Conservation (phyloP, 2,113 vertebrate species). For the Ellobius talpinus region DNA sequence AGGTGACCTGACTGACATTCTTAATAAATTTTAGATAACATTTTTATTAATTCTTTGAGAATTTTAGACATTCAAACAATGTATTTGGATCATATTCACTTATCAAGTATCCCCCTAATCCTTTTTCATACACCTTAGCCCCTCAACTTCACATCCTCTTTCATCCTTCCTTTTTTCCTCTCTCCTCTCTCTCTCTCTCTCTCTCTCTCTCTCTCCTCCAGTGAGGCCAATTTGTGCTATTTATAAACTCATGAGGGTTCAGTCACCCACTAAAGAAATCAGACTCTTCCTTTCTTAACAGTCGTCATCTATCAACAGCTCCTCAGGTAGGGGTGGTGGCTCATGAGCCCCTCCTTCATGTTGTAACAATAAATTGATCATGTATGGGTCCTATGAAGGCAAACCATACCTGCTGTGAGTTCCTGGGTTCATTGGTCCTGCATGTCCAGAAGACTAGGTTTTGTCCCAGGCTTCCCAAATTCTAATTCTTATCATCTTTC, state of each 20-base stretch:
- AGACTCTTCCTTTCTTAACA: not conserved
- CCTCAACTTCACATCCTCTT: too few relatives aligned
- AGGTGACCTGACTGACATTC: not conserved
- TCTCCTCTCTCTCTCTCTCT: not conserved
- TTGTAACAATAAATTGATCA: not conserved
- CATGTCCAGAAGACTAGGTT: not conserved
- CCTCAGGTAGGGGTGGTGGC: not conserved
- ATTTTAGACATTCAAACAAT: not conserved
- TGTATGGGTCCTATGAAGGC: not conserved
- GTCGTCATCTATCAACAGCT: not conserved
- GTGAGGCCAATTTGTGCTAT: not conserved
- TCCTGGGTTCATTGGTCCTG: not conserved
- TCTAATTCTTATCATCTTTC: not conserved
- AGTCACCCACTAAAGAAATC: not conserved
- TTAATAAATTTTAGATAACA: not conserved
- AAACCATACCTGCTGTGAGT: not conserved
- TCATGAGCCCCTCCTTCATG: not conserved
- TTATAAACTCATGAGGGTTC: not conserved
- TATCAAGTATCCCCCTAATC: not conserved
- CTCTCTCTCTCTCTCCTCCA: too few relatives aligned
- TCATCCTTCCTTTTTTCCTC: not conserved
- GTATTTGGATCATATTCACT: not conserved
- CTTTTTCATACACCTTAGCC: not conserved
- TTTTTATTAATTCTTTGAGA: not conserved
- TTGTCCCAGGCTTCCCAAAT: not conserved